Conservation (phyloP, 1,140 invertebrate genomes). For the Stegodyphus dumicola region DNA sequence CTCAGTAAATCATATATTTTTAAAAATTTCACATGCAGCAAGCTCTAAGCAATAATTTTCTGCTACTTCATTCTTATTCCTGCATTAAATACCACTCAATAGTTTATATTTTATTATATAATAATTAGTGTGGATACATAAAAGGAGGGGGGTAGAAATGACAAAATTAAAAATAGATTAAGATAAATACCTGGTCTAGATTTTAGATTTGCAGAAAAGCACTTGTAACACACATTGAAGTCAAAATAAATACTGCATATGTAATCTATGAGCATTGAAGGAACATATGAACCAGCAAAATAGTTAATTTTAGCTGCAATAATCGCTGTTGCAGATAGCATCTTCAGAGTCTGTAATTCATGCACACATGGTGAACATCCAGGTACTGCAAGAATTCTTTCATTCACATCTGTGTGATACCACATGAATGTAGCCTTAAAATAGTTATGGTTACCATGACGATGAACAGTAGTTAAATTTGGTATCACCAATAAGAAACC, state of each 20-base stretch:
- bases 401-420: conserved; percentile 71
- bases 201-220: conserved; percentile 66
- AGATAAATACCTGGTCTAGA: conserved; percentile 61
- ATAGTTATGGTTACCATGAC: conserved; percentile 73
- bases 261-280: conserved; percentile 68
- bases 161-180: neutral
- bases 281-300: conserved; percentile 62
- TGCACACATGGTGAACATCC: conserved; percentile 30
- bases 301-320: conserved; percentile 70
- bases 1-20: too few species aligned
- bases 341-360: conserved; percentile 66
- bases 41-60: too few species aligned
- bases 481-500: conserved; percentile 70
- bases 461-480: conserved; percentile 70
- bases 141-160: neutral
- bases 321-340: conserved; percentile 68
- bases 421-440: conserved; percentile 73
- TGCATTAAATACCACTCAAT: too few species aligned
- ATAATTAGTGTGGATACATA: too few species aligned
- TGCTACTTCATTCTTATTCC: too few species aligned
- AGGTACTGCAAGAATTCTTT: conserved; percentile 67
- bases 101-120: too few species aligned
- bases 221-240: conserved; percentile 70
- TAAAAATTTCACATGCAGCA: too few species aligned
- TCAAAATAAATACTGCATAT: conserved; percentile 68